Evolutionary conservation across 1,140 invertebrate species (phyloP).

Genomic region (Zaprionus ghesquierei): DNA sequence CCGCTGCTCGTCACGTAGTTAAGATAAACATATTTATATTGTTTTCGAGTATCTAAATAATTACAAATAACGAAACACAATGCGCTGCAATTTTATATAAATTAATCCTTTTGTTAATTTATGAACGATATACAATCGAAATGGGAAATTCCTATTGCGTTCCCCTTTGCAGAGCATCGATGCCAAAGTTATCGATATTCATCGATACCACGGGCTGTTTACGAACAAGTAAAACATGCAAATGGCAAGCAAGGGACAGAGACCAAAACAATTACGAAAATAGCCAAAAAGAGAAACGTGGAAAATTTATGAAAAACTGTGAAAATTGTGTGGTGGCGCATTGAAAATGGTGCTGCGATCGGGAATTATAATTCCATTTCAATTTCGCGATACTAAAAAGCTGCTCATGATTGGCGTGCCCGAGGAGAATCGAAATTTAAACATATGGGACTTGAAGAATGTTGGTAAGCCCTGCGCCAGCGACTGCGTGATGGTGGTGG

Average conservation of each 20-base stretch:
- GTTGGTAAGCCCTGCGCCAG: conserved; percentile 64
- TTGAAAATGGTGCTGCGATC: conserved; percentile 80
- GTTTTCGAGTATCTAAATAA: neutral
- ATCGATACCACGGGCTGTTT: conserved; percentile 51
- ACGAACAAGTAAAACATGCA: conserved; percentile 65
- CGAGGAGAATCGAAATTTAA: conserved; percentile 77
- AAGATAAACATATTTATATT: neutral
- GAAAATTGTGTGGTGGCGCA: conserved; percentile 76
- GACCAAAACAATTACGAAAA: conserved; percentile 79
- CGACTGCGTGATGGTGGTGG: neutral
- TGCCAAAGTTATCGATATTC: conserved; percentile 5
- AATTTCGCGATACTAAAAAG: conserved; percentile 80
- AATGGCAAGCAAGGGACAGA: conserved; percentile 56
- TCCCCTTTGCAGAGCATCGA: conserved; percentile 5
- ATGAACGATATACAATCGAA: neutral
- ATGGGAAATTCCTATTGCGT: neutral
- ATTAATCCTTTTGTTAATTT: neutral
- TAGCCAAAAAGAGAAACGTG: conserved; percentile 65
- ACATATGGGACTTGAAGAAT: conserved; percentile 80
- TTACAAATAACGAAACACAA: neutral
- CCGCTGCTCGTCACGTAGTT: neutral
- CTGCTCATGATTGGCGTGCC: conserved; percentile 77
- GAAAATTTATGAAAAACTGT: conserved; percentile 77
- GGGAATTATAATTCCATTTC: conserved; percentile 81
- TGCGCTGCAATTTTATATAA: neutral